A percentile compares a stretch with the other conserved stretches of the same genome.
Conservation (phyloP, 2,113 vertebrate species). For the Gasterosteus nipponicus region DNA sequence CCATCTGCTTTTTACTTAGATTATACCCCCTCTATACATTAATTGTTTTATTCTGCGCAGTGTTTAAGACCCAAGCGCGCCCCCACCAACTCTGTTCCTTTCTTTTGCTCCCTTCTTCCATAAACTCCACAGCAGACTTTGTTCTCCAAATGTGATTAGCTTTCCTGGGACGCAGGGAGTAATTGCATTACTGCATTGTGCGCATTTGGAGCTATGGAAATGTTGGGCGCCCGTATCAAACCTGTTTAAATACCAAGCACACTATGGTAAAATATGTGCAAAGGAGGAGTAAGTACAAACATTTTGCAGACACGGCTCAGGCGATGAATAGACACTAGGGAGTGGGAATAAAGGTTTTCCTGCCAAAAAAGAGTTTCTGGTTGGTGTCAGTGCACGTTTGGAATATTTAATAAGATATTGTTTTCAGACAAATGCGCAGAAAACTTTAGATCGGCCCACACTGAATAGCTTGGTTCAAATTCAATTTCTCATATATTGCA, state of each 20-base stretch:
- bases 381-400: constrained; percentile 62
- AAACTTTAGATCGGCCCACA: constrained; percentile 24
- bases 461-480: constrained; percentile 29
- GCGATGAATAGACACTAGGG: constrained; percentile 61
- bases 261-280: constrained; percentile 57
- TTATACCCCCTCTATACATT: constrained; percentile 75
- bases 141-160: constrained; percentile 86
- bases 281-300: constrained; percentile 70
- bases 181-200: constrained; percentile 85
- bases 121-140: constrained; percentile 80
- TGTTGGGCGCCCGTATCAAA: constrained; percentile 76
- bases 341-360: constrained; percentile 55
- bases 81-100: constrained; percentile 47
- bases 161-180: constrained; percentile 72
- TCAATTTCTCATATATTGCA: constrained; percentile 3
- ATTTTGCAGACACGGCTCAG: constrained; percentile 68
- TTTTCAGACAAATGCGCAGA: constrained; percentile 38
- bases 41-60: constrained; percentile 73
- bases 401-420: constrained; percentile 58
- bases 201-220: constrained; percentile 73
- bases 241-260: constrained; percentile 78
- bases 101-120: constrained; percentile 70
- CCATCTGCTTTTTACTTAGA: constrained; percentile 82
- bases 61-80: constrained; percentile 69
- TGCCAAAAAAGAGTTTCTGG: constrained; percentile 43